Conservation (phyloP, 1,140 invertebrate species). For the Bombus vancouverensis region DNA sequence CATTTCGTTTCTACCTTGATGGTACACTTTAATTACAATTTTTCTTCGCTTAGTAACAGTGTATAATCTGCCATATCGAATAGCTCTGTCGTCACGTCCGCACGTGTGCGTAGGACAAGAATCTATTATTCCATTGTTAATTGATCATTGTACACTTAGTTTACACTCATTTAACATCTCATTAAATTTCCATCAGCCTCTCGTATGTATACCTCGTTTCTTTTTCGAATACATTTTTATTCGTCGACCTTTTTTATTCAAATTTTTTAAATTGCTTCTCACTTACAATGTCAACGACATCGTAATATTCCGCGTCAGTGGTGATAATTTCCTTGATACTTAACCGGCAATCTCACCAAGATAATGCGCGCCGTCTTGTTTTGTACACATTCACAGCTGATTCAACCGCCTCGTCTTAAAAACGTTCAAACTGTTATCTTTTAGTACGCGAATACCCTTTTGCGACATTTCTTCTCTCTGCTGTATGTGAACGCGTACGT, state of each 20-base stretch:
- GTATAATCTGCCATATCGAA: constrained; percentile 50
- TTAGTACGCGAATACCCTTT: neutral
- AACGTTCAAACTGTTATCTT: constrained; percentile 48
- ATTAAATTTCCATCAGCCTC: neutral
- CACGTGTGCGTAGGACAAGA: constrained; percentile 25
- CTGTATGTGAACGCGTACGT: neutral
- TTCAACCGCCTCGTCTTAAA: constrained; percentile 46
- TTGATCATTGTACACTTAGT: constrained; percentile 24
- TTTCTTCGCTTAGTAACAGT: constrained; percentile 34
- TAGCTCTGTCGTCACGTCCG: constrained; percentile 55
- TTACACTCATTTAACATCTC: neutral
- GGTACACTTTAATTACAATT: neutral
- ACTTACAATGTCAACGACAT: constrained; percentile 30
- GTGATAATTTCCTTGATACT: constrained; percentile 42
- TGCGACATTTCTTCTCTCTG: constrained; percentile 10
- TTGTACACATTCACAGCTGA: constrained; percentile 69
- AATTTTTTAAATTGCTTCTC: neutral
- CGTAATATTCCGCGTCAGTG: neutral
- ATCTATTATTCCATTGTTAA: constrained; percentile 47
- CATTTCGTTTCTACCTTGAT: neutral
- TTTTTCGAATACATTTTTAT: neutral
- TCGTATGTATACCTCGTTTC: neutral
- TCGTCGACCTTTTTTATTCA: neutral
- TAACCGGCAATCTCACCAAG: constrained; percentile 49
- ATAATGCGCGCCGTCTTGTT: constrained; percentile 64